A percentile compares a stretch with the other conserved stretches of the same genome.
These are phyloP conservation scores for Lucifuga dentata DNA, from an alignment of 2,113 vertebrate species.

Conservation along the genomic window DNA sequence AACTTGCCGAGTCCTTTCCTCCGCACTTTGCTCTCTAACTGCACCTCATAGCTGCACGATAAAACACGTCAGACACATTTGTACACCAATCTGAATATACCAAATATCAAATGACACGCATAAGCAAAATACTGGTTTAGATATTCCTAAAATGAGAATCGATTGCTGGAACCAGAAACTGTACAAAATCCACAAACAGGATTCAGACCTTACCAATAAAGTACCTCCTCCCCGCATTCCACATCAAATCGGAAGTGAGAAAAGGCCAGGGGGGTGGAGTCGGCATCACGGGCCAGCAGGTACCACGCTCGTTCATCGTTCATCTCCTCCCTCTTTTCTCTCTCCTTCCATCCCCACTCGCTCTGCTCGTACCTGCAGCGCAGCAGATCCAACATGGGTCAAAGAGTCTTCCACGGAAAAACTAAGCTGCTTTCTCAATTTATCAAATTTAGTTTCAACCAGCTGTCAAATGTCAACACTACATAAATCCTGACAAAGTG, in stretches of 20 bases:
- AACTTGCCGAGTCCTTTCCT: conserved; percentile 95
- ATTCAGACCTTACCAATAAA: conserved; percentile 87
- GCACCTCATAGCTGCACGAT: conserved; percentile 90
- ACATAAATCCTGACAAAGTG: background rate
- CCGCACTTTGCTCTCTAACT: conserved; percentile 90
- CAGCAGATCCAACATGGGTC: background rate
- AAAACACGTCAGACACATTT: background rate
- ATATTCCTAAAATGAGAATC: too few relatives aligned
- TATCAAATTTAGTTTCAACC: background rate
- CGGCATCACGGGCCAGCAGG: conserved; percentile 87
- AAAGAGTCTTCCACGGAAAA: background rate
- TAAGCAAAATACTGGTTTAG: too few relatives aligned
- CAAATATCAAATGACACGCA: too few relatives aligned
- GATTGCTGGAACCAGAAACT: too few relatives aligned
- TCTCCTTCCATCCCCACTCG: conserved; percentile 95
- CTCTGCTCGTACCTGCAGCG: conserved; percentile 90
- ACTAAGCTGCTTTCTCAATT: background rate
- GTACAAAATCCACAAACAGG: background rate
- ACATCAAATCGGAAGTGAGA: conserved; percentile 96
- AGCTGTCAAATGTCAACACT: conserved; percentile 1
- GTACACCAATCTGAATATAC: too few relatives aligned
- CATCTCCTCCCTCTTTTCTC: conserved; percentile 93
- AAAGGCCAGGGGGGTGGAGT: conserved; percentile 87
- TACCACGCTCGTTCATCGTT: conserved; percentile 93
- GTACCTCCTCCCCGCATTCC: conserved; percentile 92